Conservation (phyloP, 2,113 vertebrate species). For the Triplophysa siluroides region DNA sequence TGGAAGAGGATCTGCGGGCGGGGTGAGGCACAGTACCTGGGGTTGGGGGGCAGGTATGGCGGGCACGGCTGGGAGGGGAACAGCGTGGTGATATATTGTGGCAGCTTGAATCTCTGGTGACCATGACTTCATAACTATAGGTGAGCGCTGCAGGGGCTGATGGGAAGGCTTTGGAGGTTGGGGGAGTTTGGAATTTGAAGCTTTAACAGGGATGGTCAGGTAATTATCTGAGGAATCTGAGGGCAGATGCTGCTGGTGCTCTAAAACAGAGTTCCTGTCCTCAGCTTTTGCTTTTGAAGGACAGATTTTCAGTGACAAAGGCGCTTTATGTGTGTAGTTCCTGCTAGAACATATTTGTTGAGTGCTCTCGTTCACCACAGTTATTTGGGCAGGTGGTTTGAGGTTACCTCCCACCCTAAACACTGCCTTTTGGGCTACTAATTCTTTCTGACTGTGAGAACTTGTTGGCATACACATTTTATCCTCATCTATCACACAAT, state of each 20-base stretch:
- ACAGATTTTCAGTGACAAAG: slow-evolving; percentile 70
- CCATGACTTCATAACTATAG: slow-evolving; percentile 64
- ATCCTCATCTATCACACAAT: slow-evolving; percentile 1
- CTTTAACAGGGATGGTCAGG: slow-evolving; percentile 81
- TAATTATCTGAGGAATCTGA: slow-evolving; percentile 85
- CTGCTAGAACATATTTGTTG: slow-evolving; percentile 24
- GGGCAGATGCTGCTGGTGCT: slow-evolving; percentile 46
- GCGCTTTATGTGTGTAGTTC: slow-evolving; percentile 48
- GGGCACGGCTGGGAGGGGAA: slow-evolving; percentile 53
- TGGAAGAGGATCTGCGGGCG: slow-evolving; percentile 60
- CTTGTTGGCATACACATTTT: slow-evolving; percentile 29
- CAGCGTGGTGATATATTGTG: slow-evolving; percentile 73
- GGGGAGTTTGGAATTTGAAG: slow-evolving; percentile 57
- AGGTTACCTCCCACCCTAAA: slow-evolving; percentile 66
- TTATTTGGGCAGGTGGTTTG: slow-evolving; percentile 44
- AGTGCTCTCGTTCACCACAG: not conserved
- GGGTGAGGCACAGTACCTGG: slow-evolving; percentile 78
- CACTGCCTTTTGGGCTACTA: slow-evolving; percentile 56
- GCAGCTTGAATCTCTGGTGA: slow-evolving; percentile 65
- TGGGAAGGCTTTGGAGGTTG: slow-evolving; percentile 41
- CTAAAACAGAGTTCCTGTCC: slow-evolving; percentile 55
- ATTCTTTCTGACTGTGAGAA: slow-evolving; percentile 28
- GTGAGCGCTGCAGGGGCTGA: slow-evolving; percentile 59
- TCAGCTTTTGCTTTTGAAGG: slow-evolving; percentile 53
- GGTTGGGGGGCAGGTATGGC: slow-evolving; percentile 60